phyloP scores from a whole-genome alignment of 2,797 vertebrate genomes.

The Oryzias dopingdopingensis region DNA sequence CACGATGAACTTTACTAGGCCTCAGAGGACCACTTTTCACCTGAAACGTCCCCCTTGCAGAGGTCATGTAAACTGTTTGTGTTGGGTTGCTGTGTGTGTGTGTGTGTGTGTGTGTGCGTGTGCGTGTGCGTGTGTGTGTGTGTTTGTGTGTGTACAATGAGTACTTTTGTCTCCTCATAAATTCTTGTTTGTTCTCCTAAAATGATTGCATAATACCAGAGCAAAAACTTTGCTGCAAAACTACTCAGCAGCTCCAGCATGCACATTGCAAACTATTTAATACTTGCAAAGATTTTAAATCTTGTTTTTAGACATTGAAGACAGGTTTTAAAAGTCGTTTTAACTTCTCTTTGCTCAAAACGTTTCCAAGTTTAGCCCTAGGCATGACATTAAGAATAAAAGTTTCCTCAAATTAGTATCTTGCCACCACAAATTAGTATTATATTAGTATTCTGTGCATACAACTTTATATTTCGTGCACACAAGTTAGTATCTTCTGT shows the following conservation, averaged over 20 bases:
- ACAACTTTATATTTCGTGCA: too few relatives aligned
- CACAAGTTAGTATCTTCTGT: too few relatives aligned
- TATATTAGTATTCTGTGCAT: too few relatives aligned
- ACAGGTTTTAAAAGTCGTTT: too few relatives aligned
- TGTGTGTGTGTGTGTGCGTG: slow-evolving; percentile 32
- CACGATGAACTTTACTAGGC: slow-evolving; percentile 51
- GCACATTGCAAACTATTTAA: too few relatives aligned
- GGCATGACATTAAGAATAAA: too few relatives aligned
- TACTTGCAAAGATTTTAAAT: too few relatives aligned
- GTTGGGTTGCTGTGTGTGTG: slow-evolving; percentile 22
- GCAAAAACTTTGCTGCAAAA: slow-evolving; percentile 33
- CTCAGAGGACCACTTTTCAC: slow-evolving; percentile 65
- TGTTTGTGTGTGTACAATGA: slow-evolving; percentile 16
- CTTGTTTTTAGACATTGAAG: too few relatives aligned
- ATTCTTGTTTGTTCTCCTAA: slow-evolving; percentile 38
- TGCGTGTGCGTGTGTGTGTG: slow-evolving; percentile 25
- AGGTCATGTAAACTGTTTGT: slow-evolving; percentile 71
- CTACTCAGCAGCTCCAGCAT: slow-evolving; percentile 16
- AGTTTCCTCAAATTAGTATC: too few relatives aligned
- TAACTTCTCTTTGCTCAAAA: too few relatives aligned
- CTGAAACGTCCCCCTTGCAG: slow-evolving; percentile 52
- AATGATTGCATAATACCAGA: slow-evolving; percentile 42
- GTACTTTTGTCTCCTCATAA: slow-evolving; percentile 41
- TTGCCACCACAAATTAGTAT: too few relatives aligned
- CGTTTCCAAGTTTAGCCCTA: too few relatives aligned